Conservation (phyloP, 1,140 invertebrate genomes). For the Nasonia longicornis region DNA sequence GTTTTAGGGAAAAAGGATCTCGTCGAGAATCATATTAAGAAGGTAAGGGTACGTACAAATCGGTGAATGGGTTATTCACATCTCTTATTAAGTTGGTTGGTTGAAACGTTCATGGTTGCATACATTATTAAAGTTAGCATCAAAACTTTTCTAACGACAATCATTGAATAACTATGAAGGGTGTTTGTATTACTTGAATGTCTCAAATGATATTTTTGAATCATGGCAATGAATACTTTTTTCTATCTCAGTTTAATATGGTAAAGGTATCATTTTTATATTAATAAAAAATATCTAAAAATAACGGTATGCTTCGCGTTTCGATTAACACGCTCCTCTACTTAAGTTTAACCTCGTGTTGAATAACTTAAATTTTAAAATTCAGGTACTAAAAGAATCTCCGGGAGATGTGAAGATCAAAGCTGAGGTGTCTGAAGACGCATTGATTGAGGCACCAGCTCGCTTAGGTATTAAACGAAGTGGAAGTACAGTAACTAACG, state of each 20-base stretch:
- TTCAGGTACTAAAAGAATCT: constrained; percentile 65
- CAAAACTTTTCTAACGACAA: too few species aligned
- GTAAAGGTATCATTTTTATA: background rate
- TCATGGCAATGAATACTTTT: too few species aligned
- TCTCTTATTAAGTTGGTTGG: background rate
- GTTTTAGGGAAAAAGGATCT: constrained; percentile 72
- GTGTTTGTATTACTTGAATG: too few species aligned
- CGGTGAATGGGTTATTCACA: constrained; percentile 10
- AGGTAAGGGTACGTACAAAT: constrained; percentile 50
- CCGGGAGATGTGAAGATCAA: constrained; percentile 60
- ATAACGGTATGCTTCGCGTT: background rate
- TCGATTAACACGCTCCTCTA: background rate
- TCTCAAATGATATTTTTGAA: too few species aligned
- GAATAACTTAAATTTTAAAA: background rate
- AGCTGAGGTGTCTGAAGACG: constrained; percentile 61
- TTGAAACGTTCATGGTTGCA: background rate
- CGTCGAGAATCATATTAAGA: constrained; percentile 74
- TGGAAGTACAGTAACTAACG: constrained; percentile 59
- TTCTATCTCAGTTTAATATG: too few species aligned
- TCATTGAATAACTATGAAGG: too few species aligned
- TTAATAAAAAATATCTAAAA: background rate
- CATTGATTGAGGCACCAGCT: constrained; percentile 61
- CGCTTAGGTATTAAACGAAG: constrained; percentile 63
- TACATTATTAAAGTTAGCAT: background rate
- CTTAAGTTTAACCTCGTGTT: background rate